These are phyloP conservation scores for Sphinx pinastri DNA, from an alignment of 2,888 invertebrate genomes.

Conservation along the genomic window DNA sequence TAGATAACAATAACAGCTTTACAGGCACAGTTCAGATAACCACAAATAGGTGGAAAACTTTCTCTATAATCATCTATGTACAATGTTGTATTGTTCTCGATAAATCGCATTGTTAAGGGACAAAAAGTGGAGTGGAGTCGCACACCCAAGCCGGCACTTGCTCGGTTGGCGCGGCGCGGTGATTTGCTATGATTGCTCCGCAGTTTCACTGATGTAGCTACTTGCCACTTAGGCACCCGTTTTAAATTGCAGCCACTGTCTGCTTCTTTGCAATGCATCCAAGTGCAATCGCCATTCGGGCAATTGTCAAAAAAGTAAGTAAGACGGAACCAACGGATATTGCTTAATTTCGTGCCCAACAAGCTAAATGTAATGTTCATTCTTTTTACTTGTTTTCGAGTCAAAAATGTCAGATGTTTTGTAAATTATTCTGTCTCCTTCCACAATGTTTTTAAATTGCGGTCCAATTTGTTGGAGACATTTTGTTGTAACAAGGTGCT, in stretches of 20 bases:
- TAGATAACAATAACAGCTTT: not conserved
- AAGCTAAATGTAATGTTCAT: not conserved
- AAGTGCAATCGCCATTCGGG: constrained; percentile 36
- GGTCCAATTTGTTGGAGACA: too few species aligned
- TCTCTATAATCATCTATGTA: constrained; percentile 56
- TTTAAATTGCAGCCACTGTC: constrained; percentile 41
- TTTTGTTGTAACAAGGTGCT: too few species aligned
- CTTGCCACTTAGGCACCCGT: constrained; percentile 22
- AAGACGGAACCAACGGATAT: not conserved
- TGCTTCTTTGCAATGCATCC: constrained; percentile 37
- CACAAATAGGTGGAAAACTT: constrained; percentile 47
- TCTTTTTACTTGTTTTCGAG: not conserved
- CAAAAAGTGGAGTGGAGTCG: constrained; percentile 55
- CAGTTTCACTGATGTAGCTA: constrained; percentile 23
- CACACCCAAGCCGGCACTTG: constrained; percentile 52
- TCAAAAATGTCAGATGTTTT: not conserved
- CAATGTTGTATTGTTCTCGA: constrained; percentile 64
- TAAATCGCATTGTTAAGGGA: constrained; percentile 59
- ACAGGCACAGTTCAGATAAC: constrained; percentile 22
- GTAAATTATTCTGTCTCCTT: too few species aligned
- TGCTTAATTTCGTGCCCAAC: not conserved
- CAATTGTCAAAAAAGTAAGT: constrained; percentile 22
- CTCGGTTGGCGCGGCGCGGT: constrained; percentile 34
- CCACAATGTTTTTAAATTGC: too few species aligned
- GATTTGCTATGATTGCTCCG: constrained; percentile 52